Base-by-base conservation (phyloP, 2,797 vertebrate genomes). In the Tenualosa thibaudeaui region DNA sequence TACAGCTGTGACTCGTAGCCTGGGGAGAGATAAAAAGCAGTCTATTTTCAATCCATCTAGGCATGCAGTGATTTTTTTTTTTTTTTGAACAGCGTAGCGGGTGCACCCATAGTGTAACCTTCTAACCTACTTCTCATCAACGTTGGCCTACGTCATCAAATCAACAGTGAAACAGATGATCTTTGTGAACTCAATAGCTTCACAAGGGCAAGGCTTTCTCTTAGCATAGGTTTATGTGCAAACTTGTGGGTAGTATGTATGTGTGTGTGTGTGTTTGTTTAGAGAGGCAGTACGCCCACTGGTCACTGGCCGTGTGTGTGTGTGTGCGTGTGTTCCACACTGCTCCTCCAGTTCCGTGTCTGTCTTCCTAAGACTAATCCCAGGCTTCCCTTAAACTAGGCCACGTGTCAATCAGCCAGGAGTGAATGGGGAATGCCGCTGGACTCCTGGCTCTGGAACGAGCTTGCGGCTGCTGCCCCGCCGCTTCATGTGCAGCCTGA, bases 301-400 rank as follows among this genome's bases (percentile, higher is more conserved):
- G 58, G 58, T 31, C 62, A 31, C 8, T 26, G 62, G 8, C 7
- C 8, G 50, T 51, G 50, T 51, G 50, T 22, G 54, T 56, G 54
- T 56, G 54, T 56, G 54, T 56, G 54, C 40, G 26, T 71, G 65
- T 71, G 26, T 40, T 71, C 65, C 26, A 37, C 65, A 13, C 65
- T 40, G 10, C 40, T 46, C 19, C 71, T 46, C 37, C 19, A 6
- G 37, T 46, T 78, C 71, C 5, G 17, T 78, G 71, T 46, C 37
- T 51, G 50, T 51, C 50, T 51, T 78, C 40, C 5, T 37, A 46
- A 46, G 37, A 8, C 19, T 78, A 78, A 78, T 78, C 71, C 71
- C 71, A 46, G 71, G 71, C 71, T 78, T 78, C 40, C 71, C 71
- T 78, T 46, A 46, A 78, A 78, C 71, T 78, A 78, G 71, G 71